phyloP scores from a whole-genome alignment of 2,113 vertebrate genomes.

The Oncorhynchus masou region DNA sequence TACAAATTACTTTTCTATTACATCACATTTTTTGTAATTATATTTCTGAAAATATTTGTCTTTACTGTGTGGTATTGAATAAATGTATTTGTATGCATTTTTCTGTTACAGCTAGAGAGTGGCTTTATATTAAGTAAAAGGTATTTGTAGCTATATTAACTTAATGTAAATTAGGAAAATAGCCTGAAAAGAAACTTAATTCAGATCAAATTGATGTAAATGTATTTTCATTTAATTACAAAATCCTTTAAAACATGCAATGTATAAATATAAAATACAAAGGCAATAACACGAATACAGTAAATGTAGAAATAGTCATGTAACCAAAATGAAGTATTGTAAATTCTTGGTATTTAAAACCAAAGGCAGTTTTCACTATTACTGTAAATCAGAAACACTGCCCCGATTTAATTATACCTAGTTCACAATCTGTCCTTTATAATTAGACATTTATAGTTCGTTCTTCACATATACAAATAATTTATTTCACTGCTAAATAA shows the following conservation, averaged over 20 bases:
- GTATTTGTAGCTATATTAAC: background rate
- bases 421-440: background rate
- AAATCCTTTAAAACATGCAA: constrained; percentile 13
- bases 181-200: no score
- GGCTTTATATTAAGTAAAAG: background rate
- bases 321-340: constrained; percentile 13
- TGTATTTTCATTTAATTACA: constrained; percentile 17
- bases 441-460: background rate
- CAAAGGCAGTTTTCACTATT: background rate
- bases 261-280: constrained; percentile 47
- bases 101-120: background rate
- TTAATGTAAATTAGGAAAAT: constrained; percentile 6
- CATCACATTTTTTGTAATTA: no score
- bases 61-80: background rate
- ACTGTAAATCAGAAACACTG: constrained; percentile 23
- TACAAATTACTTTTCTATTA: background rate
- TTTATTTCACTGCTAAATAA: background rate
- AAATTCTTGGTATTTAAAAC: background rate
- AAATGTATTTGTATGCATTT: background rate
- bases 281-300: constrained; percentile 40
- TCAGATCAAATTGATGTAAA: background rate
- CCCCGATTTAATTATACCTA: background rate
- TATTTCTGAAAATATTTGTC: background rate
- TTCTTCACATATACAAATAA: background rate
- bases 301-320: background rate